Percentiles rank a stretch among this genome's conserved stretches.
phyloP scores from a whole-genome alignment of 2,888 invertebrate genomes.

The Pterostichus madidus region DNA sequence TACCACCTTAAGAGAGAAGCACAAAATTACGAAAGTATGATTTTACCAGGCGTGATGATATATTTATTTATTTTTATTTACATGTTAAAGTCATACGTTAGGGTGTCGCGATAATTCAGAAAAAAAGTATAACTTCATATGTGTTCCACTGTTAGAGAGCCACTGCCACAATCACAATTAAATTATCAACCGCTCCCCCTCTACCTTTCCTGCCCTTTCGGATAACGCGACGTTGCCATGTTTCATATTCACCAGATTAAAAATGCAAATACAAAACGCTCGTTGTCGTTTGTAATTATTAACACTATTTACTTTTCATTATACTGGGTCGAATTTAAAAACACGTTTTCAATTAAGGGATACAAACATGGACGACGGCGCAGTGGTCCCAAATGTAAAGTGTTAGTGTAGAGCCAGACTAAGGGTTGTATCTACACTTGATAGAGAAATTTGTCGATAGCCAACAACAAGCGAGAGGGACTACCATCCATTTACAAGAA shows the following conservation, averaged over 20 bases:
- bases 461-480: no score
- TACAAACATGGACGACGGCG: slow-evolving; percentile 43
- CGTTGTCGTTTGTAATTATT: slow-evolving; percentile 38
- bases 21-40: no score
- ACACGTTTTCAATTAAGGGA: slow-evolving; percentile 65
- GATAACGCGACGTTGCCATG: slow-evolving; percentile 2
- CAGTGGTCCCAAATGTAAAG: slow-evolving; percentile 12
- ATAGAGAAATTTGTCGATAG: no score
- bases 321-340: slow-evolving; percentile 61
- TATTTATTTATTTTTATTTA: no score
- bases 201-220: not conserved
- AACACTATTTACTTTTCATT: slow-evolving; percentile 66
- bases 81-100: no score
- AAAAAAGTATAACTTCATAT: no score
- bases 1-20: no score
- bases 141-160: not conserved
- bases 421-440: no score
- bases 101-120: no score
- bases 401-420: not conserved
- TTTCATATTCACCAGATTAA: slow-evolving; percentile 55
- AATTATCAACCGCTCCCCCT: slow-evolving; percentile 18
- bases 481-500: no score
- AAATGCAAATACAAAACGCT: slow-evolving; percentile 61
- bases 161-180: slow-evolving; percentile 25
- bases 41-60: no score